Evolutionary conservation across 1,140 invertebrate genomes (phyloP), one percentile per base, ranked within the genome.

Genomic region (Leptonema lineaticorne): DNA sequence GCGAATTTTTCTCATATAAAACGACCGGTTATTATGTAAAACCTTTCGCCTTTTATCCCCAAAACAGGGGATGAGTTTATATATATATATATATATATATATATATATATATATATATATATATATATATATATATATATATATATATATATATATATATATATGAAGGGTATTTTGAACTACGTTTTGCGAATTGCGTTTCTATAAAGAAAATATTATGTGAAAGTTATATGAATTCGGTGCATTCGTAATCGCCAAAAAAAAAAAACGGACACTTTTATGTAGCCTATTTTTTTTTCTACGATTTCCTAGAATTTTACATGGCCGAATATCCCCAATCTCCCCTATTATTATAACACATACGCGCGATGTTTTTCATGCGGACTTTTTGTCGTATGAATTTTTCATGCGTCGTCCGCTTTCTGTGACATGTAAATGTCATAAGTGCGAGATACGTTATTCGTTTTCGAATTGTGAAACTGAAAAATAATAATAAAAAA

Each of bases 21-120:
- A 69, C 63, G 68, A 33, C 26, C 68, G 62, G 68, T 62, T 65
- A 63, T 69, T 69, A 69, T 69, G 63, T 69, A 69, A 69, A 64
- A 69, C 68, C 68, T 69, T 65, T 69, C 68, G 68, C 68, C 68
- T 69, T n/a, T 65, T 65, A 69, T 69, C 41, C 68, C 37, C 18
- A 41, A 41, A 11, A 11, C 1, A 16, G 37, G 37, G 37, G 37
- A n/a, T n/a, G n/a, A n/a, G 9, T 33, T 48, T 45, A 48, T 29
- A 22, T 53, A n/a, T n/a, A n/a, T n/a, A n/a, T n/a, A n/a, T n/a
- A n/a, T n/a, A n/a, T n/a, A n/a, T n/a, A n/a, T n/a, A n/a, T n/a
- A n/a, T n/a, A n/a, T n/a, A n/a, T n/a, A n/a, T n/a, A n/a, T n/a
- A n/a, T n/a, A n/a, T n/a, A n/a, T n/a, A n/a, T n/a, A n/a, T n/a